These are phyloP conservation scores for Drosophila santomea DNA, from an alignment of 1,140 invertebrate species.

Conservation along the genomic window DNA sequence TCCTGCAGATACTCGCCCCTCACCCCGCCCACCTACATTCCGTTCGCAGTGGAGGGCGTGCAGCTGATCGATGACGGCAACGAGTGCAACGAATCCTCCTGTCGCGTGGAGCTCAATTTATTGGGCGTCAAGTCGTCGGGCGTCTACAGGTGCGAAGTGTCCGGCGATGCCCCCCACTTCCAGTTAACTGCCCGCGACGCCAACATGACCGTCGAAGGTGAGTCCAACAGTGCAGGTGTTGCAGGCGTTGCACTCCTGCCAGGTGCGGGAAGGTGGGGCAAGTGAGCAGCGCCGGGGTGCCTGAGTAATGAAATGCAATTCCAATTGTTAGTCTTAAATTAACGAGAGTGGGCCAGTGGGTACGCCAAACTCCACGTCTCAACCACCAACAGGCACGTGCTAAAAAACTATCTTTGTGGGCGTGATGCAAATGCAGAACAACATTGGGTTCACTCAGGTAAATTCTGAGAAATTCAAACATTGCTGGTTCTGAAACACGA, in stretches of 20 bases:
- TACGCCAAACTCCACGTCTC: conserved; percentile 1
- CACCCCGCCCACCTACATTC: conserved; percentile 71
- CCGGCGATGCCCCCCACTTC: conserved; percentile 88
- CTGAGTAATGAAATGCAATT: conserved; percentile 69
- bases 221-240: conserved; percentile 47
- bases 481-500: no score
- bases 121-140: conserved; percentile 85
- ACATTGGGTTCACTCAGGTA: conserved; percentile 1
- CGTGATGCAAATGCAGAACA: conserved; percentile 25
- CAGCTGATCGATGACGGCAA: conserved; percentile 91
- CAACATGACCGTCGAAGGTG: conserved; percentile 87
- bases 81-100: conserved; percentile 86
- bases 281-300: conserved; percentile 86
- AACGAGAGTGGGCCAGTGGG: conserved; percentile 34
- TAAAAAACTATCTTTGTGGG: conserved; percentile 24
- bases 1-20: conserved; percentile 74
- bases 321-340: conserved; percentile 76
- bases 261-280: no score
- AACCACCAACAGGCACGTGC: conserved; percentile 7
- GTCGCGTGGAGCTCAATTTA: conserved; percentile 86
- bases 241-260: neutral
- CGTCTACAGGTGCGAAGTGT: conserved; percentile 87
- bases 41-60: conserved; percentile 86
- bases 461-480: neutral
- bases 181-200: conserved; percentile 86